phyloP scores from a whole-genome alignment of 1,140 invertebrate species.

The Planococcus citri region DNA sequence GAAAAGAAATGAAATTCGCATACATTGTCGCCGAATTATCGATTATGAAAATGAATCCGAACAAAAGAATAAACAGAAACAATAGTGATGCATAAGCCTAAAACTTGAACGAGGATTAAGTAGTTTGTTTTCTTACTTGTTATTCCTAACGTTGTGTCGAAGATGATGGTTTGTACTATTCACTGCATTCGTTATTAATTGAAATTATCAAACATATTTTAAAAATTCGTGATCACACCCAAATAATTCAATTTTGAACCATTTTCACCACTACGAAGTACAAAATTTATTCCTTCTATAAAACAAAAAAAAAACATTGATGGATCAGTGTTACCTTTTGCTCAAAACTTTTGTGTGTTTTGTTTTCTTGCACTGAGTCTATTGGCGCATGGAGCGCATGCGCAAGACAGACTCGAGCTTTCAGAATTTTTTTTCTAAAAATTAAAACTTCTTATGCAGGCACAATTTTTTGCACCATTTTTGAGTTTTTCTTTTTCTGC shows the following conservation, averaged over 20 bases:
- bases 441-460: no score
- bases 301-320: neutral
- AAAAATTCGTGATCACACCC: neutral
- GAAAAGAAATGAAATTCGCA: no score
- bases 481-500: no score
- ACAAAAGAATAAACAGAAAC: neutral
- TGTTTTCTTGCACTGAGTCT: no score
- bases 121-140: neutral
- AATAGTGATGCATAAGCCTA: constrained; percentile 2
- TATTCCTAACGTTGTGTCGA: neutral
- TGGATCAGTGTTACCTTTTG: neutral
- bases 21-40: no score
- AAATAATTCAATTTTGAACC: neutral
- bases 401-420: no score
- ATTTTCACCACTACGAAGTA: neutral
- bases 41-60: neutral
- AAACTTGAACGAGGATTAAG: neutral
- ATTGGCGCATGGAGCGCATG: no score
- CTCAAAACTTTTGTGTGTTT: no score
- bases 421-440: no score
- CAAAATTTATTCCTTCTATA: neutral
- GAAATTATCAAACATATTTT: neutral
- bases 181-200: neutral
- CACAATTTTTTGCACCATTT: no score
- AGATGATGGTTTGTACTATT: neutral